Evolutionary conservation across 2,797 vertebrate genomes (phyloP).

Genomic region (Odontamblyopus rebecca): DNA sequence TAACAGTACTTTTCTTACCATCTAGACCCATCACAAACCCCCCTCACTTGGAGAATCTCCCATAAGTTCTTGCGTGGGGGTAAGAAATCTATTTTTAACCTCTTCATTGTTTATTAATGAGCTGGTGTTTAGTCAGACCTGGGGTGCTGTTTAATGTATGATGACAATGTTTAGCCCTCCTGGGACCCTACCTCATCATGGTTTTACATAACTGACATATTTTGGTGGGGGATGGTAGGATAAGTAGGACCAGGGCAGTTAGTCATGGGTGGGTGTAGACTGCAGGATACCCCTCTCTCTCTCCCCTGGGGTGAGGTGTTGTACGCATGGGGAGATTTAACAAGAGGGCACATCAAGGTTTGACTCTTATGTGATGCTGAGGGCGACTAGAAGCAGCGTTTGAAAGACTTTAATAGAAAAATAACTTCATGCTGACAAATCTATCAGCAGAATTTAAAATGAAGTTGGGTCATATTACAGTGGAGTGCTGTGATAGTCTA

Average conservation of each 20-base stretch:
- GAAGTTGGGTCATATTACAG: conserved; percentile 1
- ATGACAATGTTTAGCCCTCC: conserved; percentile 71
- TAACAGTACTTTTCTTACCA: background rate
- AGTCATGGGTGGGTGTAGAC: conserved; percentile 46
- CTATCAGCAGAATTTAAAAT: conserved; percentile 20
- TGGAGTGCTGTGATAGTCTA: conserved; percentile 9
- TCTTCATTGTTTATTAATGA: conserved; percentile 78
- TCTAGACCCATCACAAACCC: conserved; percentile 13
- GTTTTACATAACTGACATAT: conserved; percentile 74
- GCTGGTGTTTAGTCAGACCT: conserved; percentile 77
- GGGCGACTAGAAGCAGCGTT: conserved; percentile 43
- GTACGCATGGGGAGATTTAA: conserved; percentile 65
- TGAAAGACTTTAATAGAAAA: conserved; percentile 40
- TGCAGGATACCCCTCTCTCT: conserved; percentile 44
- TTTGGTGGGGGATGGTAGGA: conserved; percentile 23
- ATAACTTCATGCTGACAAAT: conserved; percentile 15
- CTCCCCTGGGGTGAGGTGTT: conserved; percentile 44
- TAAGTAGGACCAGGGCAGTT: conserved; percentile 27
- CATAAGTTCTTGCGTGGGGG: conserved; percentile 31
- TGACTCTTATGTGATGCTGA: conserved; percentile 37
- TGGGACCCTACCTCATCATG: conserved; percentile 60
- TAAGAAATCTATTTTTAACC: conserved; percentile 72
- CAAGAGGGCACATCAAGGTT: conserved; percentile 56
- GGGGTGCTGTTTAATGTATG: conserved; percentile 79
- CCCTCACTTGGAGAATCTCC: conserved; percentile 48